These are phyloP conservation scores for Phlogophora meticulosa DNA, from an alignment of 2,888 invertebrate genomes.

Conservation along the genomic window DNA sequence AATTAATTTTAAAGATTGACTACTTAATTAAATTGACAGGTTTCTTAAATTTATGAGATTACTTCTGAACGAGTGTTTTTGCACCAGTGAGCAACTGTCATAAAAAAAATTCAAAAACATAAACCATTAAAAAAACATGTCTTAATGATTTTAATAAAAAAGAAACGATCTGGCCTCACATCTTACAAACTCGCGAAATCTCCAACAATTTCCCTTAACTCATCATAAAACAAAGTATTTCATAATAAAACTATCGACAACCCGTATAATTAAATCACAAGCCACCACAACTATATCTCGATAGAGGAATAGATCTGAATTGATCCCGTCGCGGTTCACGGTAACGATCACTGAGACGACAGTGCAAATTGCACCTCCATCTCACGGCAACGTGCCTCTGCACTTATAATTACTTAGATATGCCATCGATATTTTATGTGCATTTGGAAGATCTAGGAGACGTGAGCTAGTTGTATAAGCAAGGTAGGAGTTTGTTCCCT, in stretches of 20 bases:
- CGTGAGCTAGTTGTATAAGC: not conserved
- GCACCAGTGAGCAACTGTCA: too few species aligned
- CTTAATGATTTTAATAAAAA: too few species aligned
- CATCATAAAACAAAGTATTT: not conserved
- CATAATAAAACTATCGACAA: slow-evolving; percentile 56
- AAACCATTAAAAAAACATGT: too few species aligned
- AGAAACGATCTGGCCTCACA: too few species aligned
- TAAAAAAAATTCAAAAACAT: too few species aligned
- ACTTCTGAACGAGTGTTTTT: too few species aligned
- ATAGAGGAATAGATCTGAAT: slow-evolving; percentile 74
- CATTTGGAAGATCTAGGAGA: not conserved
- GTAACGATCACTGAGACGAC: slow-evolving; percentile 76
- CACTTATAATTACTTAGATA: slow-evolving; percentile 51
- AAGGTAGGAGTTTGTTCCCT: too few species aligned
- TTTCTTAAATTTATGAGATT: too few species aligned
- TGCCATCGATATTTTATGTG: slow-evolving; percentile 3
- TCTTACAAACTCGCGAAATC: too few species aligned
- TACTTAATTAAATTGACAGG: too few species aligned
- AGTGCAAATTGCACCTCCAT: slow-evolving; percentile 79
- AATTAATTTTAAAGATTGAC: too few species aligned
- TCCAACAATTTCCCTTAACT: too few species aligned
- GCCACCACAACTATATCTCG: slow-evolving; percentile 50
- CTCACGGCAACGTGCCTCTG: slow-evolving; percentile 22
- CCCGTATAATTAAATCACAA: slow-evolving; percentile 36
- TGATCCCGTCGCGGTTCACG: slow-evolving; percentile 68